Percentiles rank a stretch among this genome's conserved stretches.
Evolutionary conservation across 1,140 invertebrate species (phyloP).

Genomic region (Drosophila nikananu): DNA sequence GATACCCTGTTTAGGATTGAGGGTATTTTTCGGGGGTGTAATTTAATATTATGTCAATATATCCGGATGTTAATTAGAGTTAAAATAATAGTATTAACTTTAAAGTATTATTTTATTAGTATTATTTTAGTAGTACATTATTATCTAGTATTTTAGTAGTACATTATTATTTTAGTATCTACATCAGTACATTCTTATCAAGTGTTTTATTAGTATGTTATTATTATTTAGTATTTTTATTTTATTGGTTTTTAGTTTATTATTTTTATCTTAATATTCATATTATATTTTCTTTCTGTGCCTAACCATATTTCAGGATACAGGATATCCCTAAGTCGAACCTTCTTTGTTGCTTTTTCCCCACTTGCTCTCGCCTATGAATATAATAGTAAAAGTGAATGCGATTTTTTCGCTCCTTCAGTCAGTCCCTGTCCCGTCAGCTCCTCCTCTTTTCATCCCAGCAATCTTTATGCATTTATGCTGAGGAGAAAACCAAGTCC

Average conservation of each 20-base stretch:
- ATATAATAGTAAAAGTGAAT: constrained; percentile 82
- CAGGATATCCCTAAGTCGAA: background rate
- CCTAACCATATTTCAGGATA: too few relatives aligned
- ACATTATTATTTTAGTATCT: too few relatives aligned
- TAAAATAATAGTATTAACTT: too few relatives aligned
- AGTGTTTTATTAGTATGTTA: background rate
- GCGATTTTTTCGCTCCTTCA: constrained; percentile 53
- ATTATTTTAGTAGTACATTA: too few relatives aligned
- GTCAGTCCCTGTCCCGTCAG: background rate
- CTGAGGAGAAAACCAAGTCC: constrained; percentile 50
- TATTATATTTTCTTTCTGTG: background rate
- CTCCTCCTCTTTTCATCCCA: constrained; percentile 8
- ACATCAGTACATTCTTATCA: too few relatives aligned
- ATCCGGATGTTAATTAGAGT: too few relatives aligned
- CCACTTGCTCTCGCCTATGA: constrained; percentile 64
- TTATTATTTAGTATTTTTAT: background rate
- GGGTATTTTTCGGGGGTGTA: background rate
- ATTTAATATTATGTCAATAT: too few relatives aligned
- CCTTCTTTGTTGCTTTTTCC: background rate
- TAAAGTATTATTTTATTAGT: too few relatives aligned
- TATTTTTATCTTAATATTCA: background rate
- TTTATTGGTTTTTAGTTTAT: background rate
- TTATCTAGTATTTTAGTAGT: too few relatives aligned
- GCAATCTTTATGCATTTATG: constrained; percentile 56
- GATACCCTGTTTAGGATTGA: constrained; percentile 5